A percentile compares a stretch with the other conserved stretches of the same genome.
phyloP scores from a whole-genome alignment of 2,113 vertebrate genomes.

The Formicarius rufipectus region DNA sequence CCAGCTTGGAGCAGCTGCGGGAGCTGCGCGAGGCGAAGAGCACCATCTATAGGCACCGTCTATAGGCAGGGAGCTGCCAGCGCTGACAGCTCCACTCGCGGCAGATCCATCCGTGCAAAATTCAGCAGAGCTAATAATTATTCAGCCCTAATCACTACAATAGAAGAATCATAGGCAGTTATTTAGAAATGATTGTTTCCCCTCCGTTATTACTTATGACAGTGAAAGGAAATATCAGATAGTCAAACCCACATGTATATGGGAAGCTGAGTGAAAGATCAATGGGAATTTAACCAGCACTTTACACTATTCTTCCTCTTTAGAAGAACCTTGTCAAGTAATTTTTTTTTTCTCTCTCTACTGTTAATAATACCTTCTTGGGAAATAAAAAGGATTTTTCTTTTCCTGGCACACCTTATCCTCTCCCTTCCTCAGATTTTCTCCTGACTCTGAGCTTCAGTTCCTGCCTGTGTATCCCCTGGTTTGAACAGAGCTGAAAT shows the following conservation, averaged over 20 bases:
- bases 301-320: conserved; percentile 62
- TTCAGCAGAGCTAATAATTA: conserved; percentile 64
- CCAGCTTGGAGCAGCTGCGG: not conserved
- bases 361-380: conserved; percentile 36
- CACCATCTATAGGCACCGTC: conserved; percentile 39
- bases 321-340: conserved; percentile 44
- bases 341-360: conserved; percentile 19
- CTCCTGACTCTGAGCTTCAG: not conserved
- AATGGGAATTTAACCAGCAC: conserved; percentile 58
- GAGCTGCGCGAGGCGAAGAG: conserved; percentile 14
- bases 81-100: not conserved
- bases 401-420: not conserved
- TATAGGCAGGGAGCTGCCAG: not conserved
- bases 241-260: conserved; percentile 31
- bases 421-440: not conserved
- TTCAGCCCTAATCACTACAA: conserved; percentile 71
- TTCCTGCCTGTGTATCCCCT: not conserved
- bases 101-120: not conserved
- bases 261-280: conserved; percentile 61
- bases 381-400: conserved; percentile 38
- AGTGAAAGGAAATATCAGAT: conserved; percentile 63
- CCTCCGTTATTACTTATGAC: conserved; percentile 66
- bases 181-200: conserved; percentile 73
- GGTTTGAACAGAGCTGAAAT: conserved; percentile 58
- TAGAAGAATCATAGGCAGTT: conserved; percentile 61